Evolutionary conservation across 2,888 invertebrate species (phyloP), one percentile per base, ranked within the genome.

Genomic region (Argynnis bischoffii): DNA sequence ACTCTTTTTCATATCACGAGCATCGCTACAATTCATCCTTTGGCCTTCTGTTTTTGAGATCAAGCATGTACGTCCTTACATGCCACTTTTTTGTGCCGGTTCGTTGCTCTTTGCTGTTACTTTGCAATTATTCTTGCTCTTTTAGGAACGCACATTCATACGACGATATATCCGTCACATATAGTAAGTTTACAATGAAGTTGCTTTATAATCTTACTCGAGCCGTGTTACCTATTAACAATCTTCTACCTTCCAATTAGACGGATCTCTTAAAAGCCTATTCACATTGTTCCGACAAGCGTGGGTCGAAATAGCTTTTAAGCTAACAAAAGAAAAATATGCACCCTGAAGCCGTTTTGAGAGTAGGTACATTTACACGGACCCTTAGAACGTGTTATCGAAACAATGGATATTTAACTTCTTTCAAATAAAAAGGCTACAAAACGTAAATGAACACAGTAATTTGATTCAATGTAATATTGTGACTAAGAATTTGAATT

Each of bases 301-400:
- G 78, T 75, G 73, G 72, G 76, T 72, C 74, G 77, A 69, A 74
- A 77, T 77, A 74, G 77, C 77, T 75, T 81, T 81, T 75, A 79
- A 78, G 72, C 70, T 53, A 72, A 82, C 78, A 84, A 83, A 81
- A 78, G 84, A 79, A 74, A 77, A 81, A 79, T 82, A 84, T 80
- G 78, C 81, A 77, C 76, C 76, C 76, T 75, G 67, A 73, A 73
- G 77, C 71, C 67, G 77, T 68, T 79, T 82, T 82, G 78, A 78
- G 79, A 73, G 77, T 41, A 41, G 1, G 35, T 76, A 76, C 77
- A 74, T 75, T 77, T 78, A 78, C 76, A 66, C 35, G n/a, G 68
- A 55, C 75, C 77, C 72, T 74, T 76, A 67, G 75, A 80, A 82
- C 85, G 80, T 76, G 83, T 85, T 80, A 77, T 57, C 68, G 79